These are phyloP conservation scores for Donacobius atricapilla DNA, from an alignment of 2,113 vertebrate genomes.

Conservation along the genomic window DNA sequence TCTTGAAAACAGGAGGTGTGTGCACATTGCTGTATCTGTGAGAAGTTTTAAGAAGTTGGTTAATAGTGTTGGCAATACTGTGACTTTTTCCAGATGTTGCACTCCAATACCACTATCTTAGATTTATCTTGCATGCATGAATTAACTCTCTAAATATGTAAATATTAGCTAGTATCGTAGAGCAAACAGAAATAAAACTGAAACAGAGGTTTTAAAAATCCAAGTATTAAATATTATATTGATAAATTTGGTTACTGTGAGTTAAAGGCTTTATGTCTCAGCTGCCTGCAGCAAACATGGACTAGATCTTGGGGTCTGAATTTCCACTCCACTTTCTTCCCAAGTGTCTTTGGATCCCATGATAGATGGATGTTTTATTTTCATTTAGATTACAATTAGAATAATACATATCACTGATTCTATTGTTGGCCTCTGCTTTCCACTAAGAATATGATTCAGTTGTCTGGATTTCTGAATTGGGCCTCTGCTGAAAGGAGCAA, in stretches of 20 bases:
- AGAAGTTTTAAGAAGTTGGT: background rate
- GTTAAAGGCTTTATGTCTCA: background rate
- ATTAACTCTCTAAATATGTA: background rate
- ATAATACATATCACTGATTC: background rate
- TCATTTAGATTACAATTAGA: background rate
- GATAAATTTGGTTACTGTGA: background rate
- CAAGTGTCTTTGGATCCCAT: background rate
- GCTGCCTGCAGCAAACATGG: background rate
- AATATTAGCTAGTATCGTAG: background rate
- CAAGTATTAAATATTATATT: background rate
- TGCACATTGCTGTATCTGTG: background rate
- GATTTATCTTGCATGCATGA: background rate
- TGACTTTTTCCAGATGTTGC: background rate
- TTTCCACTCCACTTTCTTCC: background rate
- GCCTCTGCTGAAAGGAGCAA: background rate
- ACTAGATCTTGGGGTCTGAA: background rate
- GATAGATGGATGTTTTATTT: background rate
- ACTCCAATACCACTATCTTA: background rate
- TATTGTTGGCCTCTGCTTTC: background rate
- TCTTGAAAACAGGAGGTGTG: background rate
- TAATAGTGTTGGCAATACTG: background rate
- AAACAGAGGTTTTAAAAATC: background rate
- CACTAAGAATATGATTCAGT: background rate
- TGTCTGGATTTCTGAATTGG: background rate
- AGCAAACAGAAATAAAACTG: background rate